These are phyloP conservation scores for Neosilurus hyrtlii DNA, from an alignment of 2,797 vertebrate genomes.

Conservation along the genomic window DNA sequence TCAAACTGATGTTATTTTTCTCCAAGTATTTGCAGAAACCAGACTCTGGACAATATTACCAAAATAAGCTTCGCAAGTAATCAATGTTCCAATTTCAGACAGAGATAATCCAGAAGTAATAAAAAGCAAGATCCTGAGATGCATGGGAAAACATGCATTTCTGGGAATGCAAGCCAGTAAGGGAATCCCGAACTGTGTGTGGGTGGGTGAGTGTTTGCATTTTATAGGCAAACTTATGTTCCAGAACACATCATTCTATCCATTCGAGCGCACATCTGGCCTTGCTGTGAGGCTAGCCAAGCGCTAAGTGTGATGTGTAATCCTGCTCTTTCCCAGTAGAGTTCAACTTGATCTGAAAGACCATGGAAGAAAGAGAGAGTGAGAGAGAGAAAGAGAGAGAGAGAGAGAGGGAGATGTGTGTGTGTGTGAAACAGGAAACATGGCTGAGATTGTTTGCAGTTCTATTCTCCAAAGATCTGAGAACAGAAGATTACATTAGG, in stretches of 20 bases:
- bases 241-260: slow-evolving; percentile 46
- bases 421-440: background rate
- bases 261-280: slow-evolving; percentile 59
- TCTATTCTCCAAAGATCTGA: background rate
- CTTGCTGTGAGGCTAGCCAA: slow-evolving; percentile 40
- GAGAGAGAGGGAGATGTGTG: background rate
- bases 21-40: background rate
- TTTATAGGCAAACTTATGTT: slow-evolving; percentile 35
- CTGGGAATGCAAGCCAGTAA: background rate
- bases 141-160: slow-evolving; percentile 7
- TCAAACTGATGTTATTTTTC: background rate
- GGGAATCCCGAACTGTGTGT: slow-evolving; percentile 32
- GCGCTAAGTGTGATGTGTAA: slow-evolving; percentile 37
- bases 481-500: background rate
- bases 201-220: background rate
- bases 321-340: slow-evolving; percentile 28
- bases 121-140: background rate
- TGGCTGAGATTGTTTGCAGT: slow-evolving; percentile 12
- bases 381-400: background rate
- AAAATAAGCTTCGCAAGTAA: background rate
- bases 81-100: background rate
- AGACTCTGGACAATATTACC: background rate
- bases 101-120: background rate
- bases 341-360: slow-evolving; percentile 19
- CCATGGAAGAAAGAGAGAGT: slow-evolving; percentile 9